These are phyloP conservation scores for Tuta absoluta DNA, from an alignment of 2,888 invertebrate species.

Conservation along the genomic window DNA sequence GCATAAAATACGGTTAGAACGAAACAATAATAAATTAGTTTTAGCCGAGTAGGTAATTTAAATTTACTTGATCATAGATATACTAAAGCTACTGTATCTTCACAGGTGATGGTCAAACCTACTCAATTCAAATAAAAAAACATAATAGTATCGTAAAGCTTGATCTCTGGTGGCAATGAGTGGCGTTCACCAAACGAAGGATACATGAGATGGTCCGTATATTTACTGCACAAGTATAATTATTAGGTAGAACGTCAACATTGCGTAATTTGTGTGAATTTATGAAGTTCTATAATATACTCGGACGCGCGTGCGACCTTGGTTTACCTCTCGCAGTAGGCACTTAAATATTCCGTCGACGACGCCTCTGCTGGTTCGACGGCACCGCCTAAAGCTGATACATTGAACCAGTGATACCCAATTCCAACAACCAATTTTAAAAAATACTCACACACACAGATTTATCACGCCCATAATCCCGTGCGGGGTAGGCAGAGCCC, in stretches of 20 bases:
- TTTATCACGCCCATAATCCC: too few relatives aligned
- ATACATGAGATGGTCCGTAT: slow-evolving; percentile 19
- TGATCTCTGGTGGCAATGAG: slow-evolving; percentile 22
- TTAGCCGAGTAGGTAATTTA: too few relatives aligned
- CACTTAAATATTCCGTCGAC: slow-evolving; percentile 2
- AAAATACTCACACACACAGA: too few relatives aligned
- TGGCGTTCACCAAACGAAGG: slow-evolving; percentile 18
- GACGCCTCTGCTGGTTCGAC: neutral
- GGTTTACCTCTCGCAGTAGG: slow-evolving; percentile 35
- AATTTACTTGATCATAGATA: neutral
- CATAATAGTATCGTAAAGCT: slow-evolving; percentile 21
- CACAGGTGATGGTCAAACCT: slow-evolving; percentile 12
- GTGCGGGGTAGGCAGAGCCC: too few relatives aligned
- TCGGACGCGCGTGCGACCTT: slow-evolving; percentile 35
- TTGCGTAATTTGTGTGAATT: slow-evolving; percentile 34
- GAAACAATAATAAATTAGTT: too few relatives aligned
- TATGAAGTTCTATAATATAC: slow-evolving; percentile 32
- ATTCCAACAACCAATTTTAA: neutral
- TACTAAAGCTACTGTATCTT: slow-evolving; percentile 6
- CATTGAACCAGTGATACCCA: neutral
- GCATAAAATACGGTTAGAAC: too few relatives aligned
- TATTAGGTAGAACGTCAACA: slow-evolving; percentile 29
- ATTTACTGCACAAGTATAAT: slow-evolving; percentile 28
- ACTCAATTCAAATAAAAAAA: slow-evolving; percentile 5
- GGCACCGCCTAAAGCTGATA: neutral